Evolutionary conservation across 2,888 invertebrate species (phyloP).

Genomic region (Campoletis raptor): DNA sequence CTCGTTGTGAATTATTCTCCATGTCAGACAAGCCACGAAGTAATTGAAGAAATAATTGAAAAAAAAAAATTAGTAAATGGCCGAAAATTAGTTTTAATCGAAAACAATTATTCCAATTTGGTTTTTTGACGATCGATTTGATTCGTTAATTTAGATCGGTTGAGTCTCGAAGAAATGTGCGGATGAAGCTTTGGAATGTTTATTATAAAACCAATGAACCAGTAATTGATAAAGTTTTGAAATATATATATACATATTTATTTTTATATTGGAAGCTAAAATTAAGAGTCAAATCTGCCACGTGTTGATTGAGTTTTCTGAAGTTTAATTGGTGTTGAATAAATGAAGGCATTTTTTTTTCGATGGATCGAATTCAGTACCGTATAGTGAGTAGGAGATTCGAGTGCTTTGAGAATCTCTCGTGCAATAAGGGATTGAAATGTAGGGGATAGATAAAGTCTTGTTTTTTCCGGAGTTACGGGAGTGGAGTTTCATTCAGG

Average conservation of each 20-base stretch:
- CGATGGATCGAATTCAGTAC: not conserved
- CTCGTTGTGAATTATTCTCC: not conserved
- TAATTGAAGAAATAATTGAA: not conserved
- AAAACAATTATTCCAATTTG: not conserved
- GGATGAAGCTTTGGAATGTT: not conserved
- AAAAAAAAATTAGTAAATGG: too few species aligned
- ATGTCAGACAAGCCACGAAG: not conserved
- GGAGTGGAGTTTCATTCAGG: not conserved
- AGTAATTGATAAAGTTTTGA: not conserved
- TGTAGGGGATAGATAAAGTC: not conserved
- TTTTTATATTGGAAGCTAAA: not conserved
- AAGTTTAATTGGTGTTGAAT: conserved; percentile 7
- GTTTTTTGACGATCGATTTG: too few species aligned
- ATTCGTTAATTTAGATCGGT: not conserved
- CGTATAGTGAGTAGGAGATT: not conserved
- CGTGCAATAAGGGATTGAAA: conserved; percentile 9
- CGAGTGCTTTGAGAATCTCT: conserved; percentile 1
- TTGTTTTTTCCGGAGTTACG: conserved; percentile 8
- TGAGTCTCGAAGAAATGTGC: not conserved
- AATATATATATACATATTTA: not conserved
- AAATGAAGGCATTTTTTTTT: not conserved
- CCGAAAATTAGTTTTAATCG: not conserved
- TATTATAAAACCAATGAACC: not conserved
- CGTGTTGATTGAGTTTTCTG: not conserved
- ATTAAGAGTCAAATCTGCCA: not conserved